Evolutionary conservation across 2,797 vertebrate species (phyloP).

Genomic region (Gephyroberyx darwinii): DNA sequence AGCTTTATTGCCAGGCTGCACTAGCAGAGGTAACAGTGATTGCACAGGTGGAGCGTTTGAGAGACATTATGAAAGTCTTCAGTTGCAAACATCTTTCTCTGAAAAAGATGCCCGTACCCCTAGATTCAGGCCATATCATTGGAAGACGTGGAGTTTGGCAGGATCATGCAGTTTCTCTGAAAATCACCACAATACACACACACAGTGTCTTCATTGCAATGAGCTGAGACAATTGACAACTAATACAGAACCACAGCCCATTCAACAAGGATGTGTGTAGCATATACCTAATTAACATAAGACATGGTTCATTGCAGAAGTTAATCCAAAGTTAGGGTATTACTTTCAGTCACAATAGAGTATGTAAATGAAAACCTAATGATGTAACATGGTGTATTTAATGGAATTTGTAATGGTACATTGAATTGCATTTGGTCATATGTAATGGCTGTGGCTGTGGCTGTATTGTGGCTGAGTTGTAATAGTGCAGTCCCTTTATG

Average conservation of each 20-base stretch:
- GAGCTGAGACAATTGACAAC: conserved; percentile 11
- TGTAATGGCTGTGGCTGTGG: conserved; percentile 11
- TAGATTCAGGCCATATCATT: background rate
- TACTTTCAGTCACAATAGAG: conserved; percentile 37
- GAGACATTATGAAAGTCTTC: background rate
- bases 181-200: background rate
- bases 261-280: conserved; percentile 26
- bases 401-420: conserved; percentile 53
- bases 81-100: background rate
- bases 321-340: conserved; percentile 55
- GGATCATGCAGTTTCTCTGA: background rate
- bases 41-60: background rate
- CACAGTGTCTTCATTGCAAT: background rate
- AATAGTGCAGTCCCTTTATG: conserved; percentile 23
- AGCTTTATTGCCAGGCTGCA: conserved; percentile 19
- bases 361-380: conserved; percentile 44
- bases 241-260: conserved; percentile 10
- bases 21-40: conserved; percentile 11
- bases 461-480: conserved; percentile 6
- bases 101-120: background rate
- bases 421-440: conserved; percentile 43
- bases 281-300: conserved; percentile 52
- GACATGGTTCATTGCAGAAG: conserved; percentile 52
- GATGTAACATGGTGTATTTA: conserved; percentile 40
- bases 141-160: background rate